Evolutionary conservation across 2,797 vertebrate genomes (phyloP), one percentile per base, ranked within the genome.

Genomic region (Corythornis leucogaster): DNA sequence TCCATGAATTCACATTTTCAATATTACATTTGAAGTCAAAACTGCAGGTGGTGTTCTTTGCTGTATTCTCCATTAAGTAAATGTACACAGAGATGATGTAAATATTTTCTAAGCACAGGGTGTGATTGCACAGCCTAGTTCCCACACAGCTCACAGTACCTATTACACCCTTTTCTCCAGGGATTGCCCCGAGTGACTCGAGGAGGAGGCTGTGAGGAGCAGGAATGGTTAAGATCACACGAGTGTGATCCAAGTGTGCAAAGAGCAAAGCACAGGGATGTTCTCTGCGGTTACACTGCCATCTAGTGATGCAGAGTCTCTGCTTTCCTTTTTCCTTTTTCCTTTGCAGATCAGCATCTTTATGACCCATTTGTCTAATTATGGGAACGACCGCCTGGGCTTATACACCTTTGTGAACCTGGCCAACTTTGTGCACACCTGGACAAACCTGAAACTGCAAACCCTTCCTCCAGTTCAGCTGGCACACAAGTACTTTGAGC

Each of bases 341-440:
- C n/a, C 14, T 77, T 73, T 21, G 9, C 95, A 99, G 99, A 99
- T 99, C 83, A 99, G 99, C 96, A 98, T 99, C 97, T 99, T 99
- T 96, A 99, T 99, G 99, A 99, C 99, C 30, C 99, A 99, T 96
- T 96, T 99, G 88, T 99, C 98, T 3, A 99, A 99, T 94, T 99
- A 99, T 1, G 99, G 99, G 24, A 99, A 99, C 8, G 99, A 99
- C 86, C 98, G 98, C 14, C 97, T 99, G 95, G 99, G 99, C 25
- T 96, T 99, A 15, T 99, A 99, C 95, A 99, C 99, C 1, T 99
- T 99, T n/a, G 98, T 99, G 67, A 99, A 99, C 88, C 97, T 99
- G 97, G 99, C 98, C 87, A 99, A 99, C 94, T 99, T 99, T 76
- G 97, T 99, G 58, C 98, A 98, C 66, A 99, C 98, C n/a, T 99